A percentile compares a stretch with the other conserved stretches of the same genome.
Conservation (phyloP, 2,888 invertebrate species). For the Drepana falcataria region DNA sequence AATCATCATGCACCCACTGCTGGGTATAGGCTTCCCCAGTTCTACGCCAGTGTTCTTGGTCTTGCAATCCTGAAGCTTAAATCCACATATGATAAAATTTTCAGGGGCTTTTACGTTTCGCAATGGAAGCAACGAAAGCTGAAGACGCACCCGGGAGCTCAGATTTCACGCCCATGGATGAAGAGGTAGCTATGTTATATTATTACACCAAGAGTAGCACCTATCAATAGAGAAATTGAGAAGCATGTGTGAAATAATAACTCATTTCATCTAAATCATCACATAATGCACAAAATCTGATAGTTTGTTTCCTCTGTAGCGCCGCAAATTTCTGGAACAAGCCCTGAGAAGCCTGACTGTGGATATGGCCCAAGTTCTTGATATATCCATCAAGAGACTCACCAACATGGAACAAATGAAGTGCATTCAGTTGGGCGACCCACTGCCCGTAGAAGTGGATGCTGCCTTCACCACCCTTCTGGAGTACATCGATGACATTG, state of each 20-base stretch:
- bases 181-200: constrained; percentile 68
- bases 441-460: constrained; percentile 77
- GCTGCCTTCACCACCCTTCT: constrained; percentile 83
- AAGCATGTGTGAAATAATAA: too few relatives aligned
- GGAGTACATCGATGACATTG: constrained; percentile 86
- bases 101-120: constrained; percentile 83
- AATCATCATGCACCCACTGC: too few relatives aligned
- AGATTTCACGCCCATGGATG: constrained; percentile 78
- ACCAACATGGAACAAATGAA: constrained; percentile 67
- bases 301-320: constrained; percentile 62
- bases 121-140: constrained; percentile 82
- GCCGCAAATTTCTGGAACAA: constrained; percentile 83
- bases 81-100: constrained; percentile 19
- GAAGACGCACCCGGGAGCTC: constrained; percentile 77
- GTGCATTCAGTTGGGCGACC: constrained; percentile 52
- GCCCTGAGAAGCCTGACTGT: constrained; percentile 85
- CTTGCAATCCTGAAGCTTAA: too few relatives aligned
- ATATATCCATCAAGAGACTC: constrained; percentile 80
- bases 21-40: too few relatives aligned
- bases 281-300: constrained; percentile 1
- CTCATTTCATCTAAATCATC: background rate
- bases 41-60: too few relatives aligned
- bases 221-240: too few relatives aligned
- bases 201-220: too few relatives aligned
- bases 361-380: constrained; percentile 83